These are phyloP conservation scores for Brachypalpus laphriformis DNA, from an alignment of 2,888 invertebrate species.

Conservation along the genomic window DNA sequence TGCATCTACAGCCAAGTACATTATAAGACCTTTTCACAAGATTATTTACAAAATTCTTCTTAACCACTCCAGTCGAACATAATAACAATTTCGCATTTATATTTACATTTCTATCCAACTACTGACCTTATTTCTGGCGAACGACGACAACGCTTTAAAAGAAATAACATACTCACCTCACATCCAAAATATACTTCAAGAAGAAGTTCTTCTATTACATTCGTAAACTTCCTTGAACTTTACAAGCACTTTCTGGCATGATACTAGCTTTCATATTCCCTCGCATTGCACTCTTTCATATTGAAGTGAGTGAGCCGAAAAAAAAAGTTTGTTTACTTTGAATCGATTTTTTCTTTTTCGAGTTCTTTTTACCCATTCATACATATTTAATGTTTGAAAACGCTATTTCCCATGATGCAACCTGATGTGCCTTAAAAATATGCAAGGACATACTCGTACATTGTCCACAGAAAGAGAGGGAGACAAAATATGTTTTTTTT, in stretches of 20 bases:
- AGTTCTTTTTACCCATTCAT: conserved; percentile 31
- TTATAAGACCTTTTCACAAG: neutral
- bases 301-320: conserved; percentile 37
- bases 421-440: conserved; percentile 33
- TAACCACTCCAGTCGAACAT: conserved; percentile 28
- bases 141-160: conserved; percentile 23
- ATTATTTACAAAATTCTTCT: conserved; percentile 41
- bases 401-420: conserved; percentile 68
- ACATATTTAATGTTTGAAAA: conserved; percentile 62
- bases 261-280: conserved; percentile 67
- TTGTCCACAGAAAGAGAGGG: neutral
- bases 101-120: conserved; percentile 48
- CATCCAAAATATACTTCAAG: conserved; percentile 35
- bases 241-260: conserved; percentile 70
- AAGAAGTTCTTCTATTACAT: conserved; percentile 69
- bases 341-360: conserved; percentile 54
- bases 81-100: conserved; percentile 54
- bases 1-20: conserved; percentile 2
- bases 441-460: conserved; percentile 45
- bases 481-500: neutral
- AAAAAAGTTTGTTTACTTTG: conserved; percentile 67
- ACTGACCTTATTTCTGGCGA: conserved; percentile 60
- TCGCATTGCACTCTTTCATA: conserved; percentile 48
- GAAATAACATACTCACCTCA: conserved; percentile 29
- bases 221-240: conserved; percentile 70